Evolutionary conservation across 2,113 vertebrate species (phyloP), one percentile per base, ranked within the genome.

Genomic region (Dicrurus megarhynchus): DNA sequence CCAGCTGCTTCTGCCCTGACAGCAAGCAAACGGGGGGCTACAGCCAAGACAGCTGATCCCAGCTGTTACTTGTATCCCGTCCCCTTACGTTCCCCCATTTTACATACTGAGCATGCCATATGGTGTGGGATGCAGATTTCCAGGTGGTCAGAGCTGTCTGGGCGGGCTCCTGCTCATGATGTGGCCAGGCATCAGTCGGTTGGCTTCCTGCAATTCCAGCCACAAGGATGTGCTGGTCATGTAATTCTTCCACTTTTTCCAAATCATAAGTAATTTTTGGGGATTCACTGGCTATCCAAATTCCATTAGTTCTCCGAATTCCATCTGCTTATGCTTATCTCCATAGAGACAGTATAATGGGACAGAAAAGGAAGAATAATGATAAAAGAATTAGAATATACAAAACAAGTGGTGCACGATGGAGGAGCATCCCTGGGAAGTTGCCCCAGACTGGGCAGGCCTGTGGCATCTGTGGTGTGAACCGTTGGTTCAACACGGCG

Each of bases 21-120:
- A 37, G 47, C 46, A 16, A 15, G 28, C 53, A 49, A 22, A 17
- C 15, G 1, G 12, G 16, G 24, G 20, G 26, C 39, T 52, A 7
- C 49, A 64, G n/a, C 18, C 41, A 9, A 11, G 59, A 23, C 33
- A 22, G 39, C 27, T 7, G 33, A 8, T 46, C 11, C 3, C 41
- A 39, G 50, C 39, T 39, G 11, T 74, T 14, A 10, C 55, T 52
- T 22, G 3, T 15, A 9, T 27, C 22, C 15, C 11, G n/a, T 64
- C 14, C 69, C 28, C 28, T 47, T 12, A 4, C 1, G 0, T 15
- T 37, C 12, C 27, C 17, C 14, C 8, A 1, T 11, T 22, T 63
- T 16, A 11, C 27, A 27, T 2, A 7, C 9, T 18, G 68, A 39
- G 49, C 6, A 6, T 27, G 39, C 68, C 33, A 3, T 10, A 2